These are phyloP conservation scores for Microctonus hyperodae DNA, from an alignment of 2,888 invertebrate species.

Conservation along the genomic window DNA sequence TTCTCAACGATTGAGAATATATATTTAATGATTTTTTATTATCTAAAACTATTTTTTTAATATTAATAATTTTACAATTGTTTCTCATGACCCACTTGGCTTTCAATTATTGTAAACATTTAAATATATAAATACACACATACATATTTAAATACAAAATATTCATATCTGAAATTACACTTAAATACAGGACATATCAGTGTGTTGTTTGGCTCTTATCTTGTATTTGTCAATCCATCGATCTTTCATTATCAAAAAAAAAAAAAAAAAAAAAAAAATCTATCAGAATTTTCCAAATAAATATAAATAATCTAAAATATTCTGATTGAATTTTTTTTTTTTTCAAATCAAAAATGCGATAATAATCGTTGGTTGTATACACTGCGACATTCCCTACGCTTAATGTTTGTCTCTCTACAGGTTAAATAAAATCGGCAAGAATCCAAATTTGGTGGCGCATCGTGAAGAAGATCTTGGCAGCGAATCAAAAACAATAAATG, in stretches of 20 bases:
- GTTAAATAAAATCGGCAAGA: slow-evolving; percentile 97
- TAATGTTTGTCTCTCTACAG: slow-evolving; percentile 65
- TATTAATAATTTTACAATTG: no score
- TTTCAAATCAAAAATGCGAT: slow-evolving; percentile 50
- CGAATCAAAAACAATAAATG: slow-evolving; percentile 87
- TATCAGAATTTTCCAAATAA: slow-evolving; percentile 32
- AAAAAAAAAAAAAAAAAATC: no score
- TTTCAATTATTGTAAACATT: no score
- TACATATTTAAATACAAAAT: no score
- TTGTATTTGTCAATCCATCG: slow-evolving; percentile 50
- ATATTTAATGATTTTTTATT: no score
- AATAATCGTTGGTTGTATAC: slow-evolving; percentile 59
- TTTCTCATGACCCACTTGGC: no score
- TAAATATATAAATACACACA: no score
- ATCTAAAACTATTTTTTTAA: no score
- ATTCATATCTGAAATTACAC: no score
- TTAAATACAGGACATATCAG: no score
- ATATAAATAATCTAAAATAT: slow-evolving; percentile 8
- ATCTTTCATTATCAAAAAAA: slow-evolving; percentile 54
- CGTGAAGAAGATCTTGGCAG: slow-evolving; percentile 74
- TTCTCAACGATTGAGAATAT: no score
- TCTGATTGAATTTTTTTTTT: slow-evolving; percentile 22
- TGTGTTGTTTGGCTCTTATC: no score
- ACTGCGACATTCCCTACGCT: slow-evolving; percentile 63
- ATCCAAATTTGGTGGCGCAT: slow-evolving; percentile 88